These are phyloP conservation scores for Thalassoma bifasciatum DNA, from an alignment of 2,113 vertebrate species.

Conservation along the genomic window DNA sequence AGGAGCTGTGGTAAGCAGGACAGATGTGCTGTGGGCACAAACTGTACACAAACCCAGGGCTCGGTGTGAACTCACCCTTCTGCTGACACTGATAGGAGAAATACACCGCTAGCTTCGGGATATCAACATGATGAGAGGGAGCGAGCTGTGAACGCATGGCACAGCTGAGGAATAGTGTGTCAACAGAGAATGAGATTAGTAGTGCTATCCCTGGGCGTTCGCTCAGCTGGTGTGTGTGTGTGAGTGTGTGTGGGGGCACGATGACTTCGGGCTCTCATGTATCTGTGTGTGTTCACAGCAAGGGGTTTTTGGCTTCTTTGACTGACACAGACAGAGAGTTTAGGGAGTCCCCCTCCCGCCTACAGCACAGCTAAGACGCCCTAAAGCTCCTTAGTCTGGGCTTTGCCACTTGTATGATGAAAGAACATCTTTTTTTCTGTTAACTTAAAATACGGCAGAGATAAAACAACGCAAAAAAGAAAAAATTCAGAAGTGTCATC, in stretches of 20 bases:
- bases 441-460: constrained; percentile 28
- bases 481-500: constrained; percentile 16
- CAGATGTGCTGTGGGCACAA: constrained; percentile 56
- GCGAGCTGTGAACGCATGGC: constrained; percentile 52
- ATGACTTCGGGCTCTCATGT: constrained; percentile 37
- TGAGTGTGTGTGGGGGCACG: constrained; percentile 19
- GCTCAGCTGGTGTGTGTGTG: constrained; percentile 49
- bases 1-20: constrained; percentile 52
- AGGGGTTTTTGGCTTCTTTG: constrained; percentile 62
- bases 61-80: constrained; percentile 60
- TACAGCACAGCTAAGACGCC: constrained; percentile 56
- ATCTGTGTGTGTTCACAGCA: constrained; percentile 61
- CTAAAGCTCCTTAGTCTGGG: constrained; percentile 60
- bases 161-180: constrained; percentile 66
- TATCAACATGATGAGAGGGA: constrained; percentile 8
- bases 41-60: constrained; percentile 30
- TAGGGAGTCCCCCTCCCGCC: constrained; percentile 65
- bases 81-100: constrained; percentile 60
- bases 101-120: constrained; percentile 50
- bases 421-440: constrained; percentile 35
- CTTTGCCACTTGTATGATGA: constrained; percentile 56
- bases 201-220: constrained; percentile 59
- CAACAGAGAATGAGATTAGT: constrained; percentile 74
- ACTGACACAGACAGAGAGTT: constrained; percentile 61
- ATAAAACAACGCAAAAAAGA: constrained; percentile 44